Conservation (phyloP, 1,140 invertebrate species). For the Elysia chlorotica region DNA sequence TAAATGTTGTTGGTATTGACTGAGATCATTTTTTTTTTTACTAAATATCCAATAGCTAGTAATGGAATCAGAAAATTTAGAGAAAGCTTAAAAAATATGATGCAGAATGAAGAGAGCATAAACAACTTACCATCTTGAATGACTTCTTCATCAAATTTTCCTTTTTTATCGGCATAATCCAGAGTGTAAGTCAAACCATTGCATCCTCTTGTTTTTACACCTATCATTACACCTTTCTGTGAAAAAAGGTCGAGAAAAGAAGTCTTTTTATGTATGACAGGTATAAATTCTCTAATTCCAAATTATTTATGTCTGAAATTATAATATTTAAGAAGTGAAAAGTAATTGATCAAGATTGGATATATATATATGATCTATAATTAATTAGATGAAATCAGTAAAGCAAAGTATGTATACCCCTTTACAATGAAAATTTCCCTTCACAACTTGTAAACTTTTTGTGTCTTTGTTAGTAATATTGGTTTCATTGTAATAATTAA, state of each 20-base stretch:
- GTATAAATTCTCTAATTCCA: no score
- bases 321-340: neutral
- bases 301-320: no score
- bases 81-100: neutral
- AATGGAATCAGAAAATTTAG: neutral
- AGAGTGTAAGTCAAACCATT: conserved; percentile 98
- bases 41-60: neutral
- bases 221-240: conserved; percentile 82
- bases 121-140: conserved; percentile 82
- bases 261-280: no score
- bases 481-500: no score
- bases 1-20: neutral
- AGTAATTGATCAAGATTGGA: neutral
- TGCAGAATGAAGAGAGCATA: no score
- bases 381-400: no score
- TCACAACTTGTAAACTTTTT: no score
- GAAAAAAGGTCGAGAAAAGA: conserved; percentile 15
- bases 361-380: no score
- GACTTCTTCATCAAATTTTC: conserved; percentile 96
- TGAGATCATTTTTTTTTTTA: neutral
- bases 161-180: conserved; percentile 91
- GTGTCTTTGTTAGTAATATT: no score
- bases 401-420: no score
- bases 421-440: no score
- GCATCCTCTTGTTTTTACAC: conserved; percentile 94